phyloP scores from a whole-genome alignment of 1,140 invertebrate genomes.

The Dinothrombium tinctorium region DNA sequence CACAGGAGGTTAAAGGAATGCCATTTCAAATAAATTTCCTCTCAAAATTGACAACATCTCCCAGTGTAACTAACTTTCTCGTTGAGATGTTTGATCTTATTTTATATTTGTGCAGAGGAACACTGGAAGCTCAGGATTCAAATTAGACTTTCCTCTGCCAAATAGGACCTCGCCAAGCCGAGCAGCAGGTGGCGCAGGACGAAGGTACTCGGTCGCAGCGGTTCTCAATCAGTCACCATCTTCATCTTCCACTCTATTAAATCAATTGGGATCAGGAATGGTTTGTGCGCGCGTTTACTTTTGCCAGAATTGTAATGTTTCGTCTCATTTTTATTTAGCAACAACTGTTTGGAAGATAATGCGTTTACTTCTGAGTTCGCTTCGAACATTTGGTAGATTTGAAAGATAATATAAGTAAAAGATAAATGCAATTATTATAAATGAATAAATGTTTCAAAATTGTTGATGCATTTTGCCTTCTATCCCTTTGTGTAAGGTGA shows the following conservation, averaged over 20 bases:
- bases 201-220: background rate
- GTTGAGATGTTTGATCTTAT: too few species aligned
- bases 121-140: background rate
- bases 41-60: background rate
- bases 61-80: background rate
- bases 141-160: background rate
- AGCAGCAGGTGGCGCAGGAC: background rate
- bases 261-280: conserved; percentile 3
- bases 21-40: background rate
- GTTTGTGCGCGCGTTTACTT: too few species aligned
- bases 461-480: too few species aligned
- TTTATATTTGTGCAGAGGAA: background rate
- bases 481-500: too few species aligned
- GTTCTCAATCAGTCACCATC: conserved; percentile 1
- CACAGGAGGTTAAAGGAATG: conserved; percentile 47
- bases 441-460: too few species aligned
- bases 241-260: conserved; percentile 1
- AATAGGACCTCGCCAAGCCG: background rate
- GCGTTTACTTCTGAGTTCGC: too few species aligned
- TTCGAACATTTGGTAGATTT: too few species aligned
- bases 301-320: too few species aligned
- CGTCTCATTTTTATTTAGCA: too few species aligned
- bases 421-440: too few species aligned
- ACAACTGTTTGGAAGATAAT: too few species aligned
- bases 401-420: too few species aligned